Conservation (phyloP, 2,797 vertebrate species). For the Phrynocephalus forsythii region DNA sequence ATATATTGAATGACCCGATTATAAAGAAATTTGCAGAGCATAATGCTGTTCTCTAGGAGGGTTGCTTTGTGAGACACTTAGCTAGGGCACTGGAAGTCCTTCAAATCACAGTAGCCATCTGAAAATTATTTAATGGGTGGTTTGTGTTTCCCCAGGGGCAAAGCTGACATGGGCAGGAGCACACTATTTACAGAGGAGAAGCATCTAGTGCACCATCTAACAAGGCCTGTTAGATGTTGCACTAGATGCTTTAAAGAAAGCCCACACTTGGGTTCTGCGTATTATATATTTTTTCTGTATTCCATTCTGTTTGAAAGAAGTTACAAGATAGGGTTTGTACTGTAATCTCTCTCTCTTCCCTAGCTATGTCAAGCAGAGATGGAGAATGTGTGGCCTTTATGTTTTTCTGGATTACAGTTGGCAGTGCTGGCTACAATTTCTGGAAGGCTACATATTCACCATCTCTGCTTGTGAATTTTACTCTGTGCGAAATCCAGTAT, state of each 20-base stretch:
- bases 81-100: neutral
- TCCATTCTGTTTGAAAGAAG: slow-evolving; percentile 34
- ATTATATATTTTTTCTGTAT: slow-evolving; percentile 2
- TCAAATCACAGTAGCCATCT: slow-evolving; percentile 8
- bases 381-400: neutral
- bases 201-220: slow-evolving; percentile 35
- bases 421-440: neutral
- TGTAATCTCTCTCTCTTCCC: slow-evolving; percentile 9
- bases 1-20: neutral
- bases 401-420: neutral
- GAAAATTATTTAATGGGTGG: slow-evolving; percentile 33
- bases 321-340: slow-evolving; percentile 1
- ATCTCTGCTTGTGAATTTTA: neutral
- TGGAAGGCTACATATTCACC: neutral
- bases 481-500: neutral
- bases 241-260: slow-evolving; percentile 35
- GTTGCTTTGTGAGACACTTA: neutral
- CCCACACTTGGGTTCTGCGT: slow-evolving; percentile 33
- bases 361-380: neutral
- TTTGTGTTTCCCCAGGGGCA: slow-evolving; percentile 26
- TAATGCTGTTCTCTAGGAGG: slow-evolving; percentile 31
- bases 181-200: slow-evolving; percentile 39
- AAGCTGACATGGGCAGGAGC: slow-evolving; percentile 35
- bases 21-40: slow-evolving; percentile 8
- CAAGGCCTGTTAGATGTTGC: slow-evolving; percentile 15